Percentiles rank a stretch among this genome's conserved stretches.
Conservation (phyloP, 2,888 invertebrate species). For the Zhengitettix transpicula region DNA sequence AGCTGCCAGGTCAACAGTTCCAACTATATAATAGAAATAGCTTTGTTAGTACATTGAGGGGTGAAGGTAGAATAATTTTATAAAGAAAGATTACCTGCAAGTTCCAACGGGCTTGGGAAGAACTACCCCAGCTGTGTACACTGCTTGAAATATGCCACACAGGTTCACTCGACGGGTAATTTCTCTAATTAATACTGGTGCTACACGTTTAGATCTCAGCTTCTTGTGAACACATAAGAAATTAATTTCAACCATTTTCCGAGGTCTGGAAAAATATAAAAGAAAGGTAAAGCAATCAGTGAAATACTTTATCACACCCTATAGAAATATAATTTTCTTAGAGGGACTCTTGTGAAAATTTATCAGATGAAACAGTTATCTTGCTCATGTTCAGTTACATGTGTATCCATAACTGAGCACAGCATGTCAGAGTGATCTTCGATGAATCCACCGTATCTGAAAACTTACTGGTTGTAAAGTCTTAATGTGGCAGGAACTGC, state of each 20-base stretch:
- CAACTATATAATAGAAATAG: too few relatives aligned
- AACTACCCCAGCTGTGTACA: slow-evolving; percentile 97
- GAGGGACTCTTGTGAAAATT: too few relatives aligned
- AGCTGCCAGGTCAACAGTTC: too few relatives aligned
- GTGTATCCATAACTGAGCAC: too few relatives aligned
- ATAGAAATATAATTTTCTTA: too few relatives aligned
- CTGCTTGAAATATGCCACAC: slow-evolving; percentile 91
- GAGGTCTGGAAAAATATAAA: slow-evolving; percentile 33
- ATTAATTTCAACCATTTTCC: slow-evolving; percentile 97
- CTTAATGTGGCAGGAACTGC: slow-evolving; percentile 89
- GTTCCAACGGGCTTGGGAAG: slow-evolving; percentile 94
- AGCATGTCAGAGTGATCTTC: too few relatives aligned
- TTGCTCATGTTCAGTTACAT: too few relatives aligned
- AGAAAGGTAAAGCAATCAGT: not conserved
- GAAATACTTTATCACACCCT: too few relatives aligned
- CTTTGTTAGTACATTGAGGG: too few relatives aligned
- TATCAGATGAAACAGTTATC: too few relatives aligned
- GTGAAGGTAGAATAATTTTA: not conserved
- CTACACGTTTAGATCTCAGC: slow-evolving; percentile 88
- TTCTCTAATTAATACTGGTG: slow-evolving; percentile 94
- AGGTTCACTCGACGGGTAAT: slow-evolving; percentile 94
- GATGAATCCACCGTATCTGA: too few relatives aligned
- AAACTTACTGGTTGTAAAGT: slow-evolving; percentile 62
- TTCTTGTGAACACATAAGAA: slow-evolving; percentile 99
- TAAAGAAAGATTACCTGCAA: slow-evolving; percentile 42